Conservation (phyloP, 2,888 invertebrate species). For the Drosophila anceps region DNA sequence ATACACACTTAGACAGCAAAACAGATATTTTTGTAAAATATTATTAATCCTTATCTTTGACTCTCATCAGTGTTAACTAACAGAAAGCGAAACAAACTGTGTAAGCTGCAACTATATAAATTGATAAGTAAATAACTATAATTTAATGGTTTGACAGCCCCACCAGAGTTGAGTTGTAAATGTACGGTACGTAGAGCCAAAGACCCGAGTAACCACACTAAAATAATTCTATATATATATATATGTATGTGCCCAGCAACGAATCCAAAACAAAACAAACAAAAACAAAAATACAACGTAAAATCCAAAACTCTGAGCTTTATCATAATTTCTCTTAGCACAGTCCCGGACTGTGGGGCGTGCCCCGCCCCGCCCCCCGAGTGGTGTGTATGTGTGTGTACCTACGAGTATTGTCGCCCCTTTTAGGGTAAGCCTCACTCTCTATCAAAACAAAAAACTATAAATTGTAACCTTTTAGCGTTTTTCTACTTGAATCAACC, state of each 20-base stretch:
- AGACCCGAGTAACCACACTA: constrained; percentile 39
- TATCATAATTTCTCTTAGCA: constrained; percentile 43
- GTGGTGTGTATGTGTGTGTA: constrained; percentile 11
- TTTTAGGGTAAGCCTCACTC: constrained; percentile 67
- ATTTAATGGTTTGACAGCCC: constrained; percentile 44
- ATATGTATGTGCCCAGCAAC: constrained; percentile 26
- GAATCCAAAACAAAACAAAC: constrained; percentile 17
- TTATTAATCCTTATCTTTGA: constrained; percentile 58
- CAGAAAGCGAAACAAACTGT: constrained; percentile 37
- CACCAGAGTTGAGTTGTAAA: constrained; percentile 50
- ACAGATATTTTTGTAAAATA: constrained; percentile 55
- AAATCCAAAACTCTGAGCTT: constrained; percentile 25
- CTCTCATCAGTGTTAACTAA: constrained; percentile 54
- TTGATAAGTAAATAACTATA: constrained; percentile 48
- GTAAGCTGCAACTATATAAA: constrained; percentile 45
- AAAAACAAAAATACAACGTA: constrained; percentile 2
- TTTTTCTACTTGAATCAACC: constrained; percentile 67
- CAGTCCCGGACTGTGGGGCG: constrained; percentile 35
- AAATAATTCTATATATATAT: constrained; percentile 27
- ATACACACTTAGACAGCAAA: constrained; percentile 37
- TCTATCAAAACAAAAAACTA: constrained; percentile 15
- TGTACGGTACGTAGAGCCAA: constrained; percentile 57
- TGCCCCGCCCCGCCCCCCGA: constrained; percentile 10
- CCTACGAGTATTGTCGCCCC: constrained; percentile 55
- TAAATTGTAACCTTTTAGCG: constrained; percentile 58